Base-by-base conservation (phyloP, 1,140 invertebrate genomes). In the Dendrolimus kikuchii region DNA sequence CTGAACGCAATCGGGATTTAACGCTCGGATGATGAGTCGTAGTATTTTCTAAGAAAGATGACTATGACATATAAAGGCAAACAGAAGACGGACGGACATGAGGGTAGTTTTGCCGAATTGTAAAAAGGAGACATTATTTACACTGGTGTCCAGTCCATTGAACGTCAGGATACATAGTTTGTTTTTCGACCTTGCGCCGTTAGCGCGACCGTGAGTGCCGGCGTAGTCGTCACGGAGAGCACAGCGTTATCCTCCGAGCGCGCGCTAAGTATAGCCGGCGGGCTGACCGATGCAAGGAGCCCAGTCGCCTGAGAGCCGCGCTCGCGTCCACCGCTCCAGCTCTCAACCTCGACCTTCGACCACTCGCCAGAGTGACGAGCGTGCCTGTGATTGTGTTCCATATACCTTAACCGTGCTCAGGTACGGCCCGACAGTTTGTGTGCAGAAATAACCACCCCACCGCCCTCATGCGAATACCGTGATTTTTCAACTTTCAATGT, bases 331-430 rank as follows among this genome's bases (percentile, higher is more conserved):
- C 66, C 72, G 68, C 71, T 71, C 79, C 55, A 61, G 65, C 74
- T 78, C 71, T 23, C 75, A 78, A 75, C 58, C 44, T 65, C 80
- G 73, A 81, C 72, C 73, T 68, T 70, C 81, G 78, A 84, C 81
- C 81, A 84, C 81, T 84, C 78, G 70, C 48, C 49, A 64, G 78
- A 81, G 81, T 84, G 81, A 84, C 77, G 81, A 80, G 78, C 76
- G 78, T 80, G 78, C 70, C 69, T 79, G 77, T 80, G 77, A 76
- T 77, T 74, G 81, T 84, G 75, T 73, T 66, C 60, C 50, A 44
- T 63, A 59, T 55, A 61, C 53, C 59, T 56, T 53, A 48, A 58
- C 62, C 52, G 57, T 59, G 53, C 62, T 61, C 72, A 78, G 77
- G 77, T 80, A 77, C 49, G 52, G 7, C 8, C n/a, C 40, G 39